These are phyloP conservation scores for western clawed frog (Xenopus tropicalis) DNA, from an alignment of 2,113 vertebrate genomes.

Conservation along the genomic window DNA sequence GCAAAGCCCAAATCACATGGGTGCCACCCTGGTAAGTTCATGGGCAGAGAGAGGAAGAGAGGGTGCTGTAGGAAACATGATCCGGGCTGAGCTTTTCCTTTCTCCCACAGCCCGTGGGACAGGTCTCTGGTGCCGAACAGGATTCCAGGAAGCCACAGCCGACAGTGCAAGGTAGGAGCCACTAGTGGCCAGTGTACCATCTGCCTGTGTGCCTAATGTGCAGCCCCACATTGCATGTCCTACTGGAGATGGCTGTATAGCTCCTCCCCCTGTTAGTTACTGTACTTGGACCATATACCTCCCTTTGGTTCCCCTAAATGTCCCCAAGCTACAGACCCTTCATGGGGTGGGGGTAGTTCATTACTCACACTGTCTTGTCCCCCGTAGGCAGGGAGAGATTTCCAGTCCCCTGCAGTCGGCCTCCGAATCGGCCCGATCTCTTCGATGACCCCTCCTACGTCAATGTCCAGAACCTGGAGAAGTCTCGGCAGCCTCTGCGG, in stretches of 20 bases:
- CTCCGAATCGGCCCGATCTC: conserved; percentile 62
- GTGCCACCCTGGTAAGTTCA: conserved; percentile 82
- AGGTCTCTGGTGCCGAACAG: conserved; percentile 48
- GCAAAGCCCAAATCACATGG: conserved; percentile 65
- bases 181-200: too few species aligned
- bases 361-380: background rate
- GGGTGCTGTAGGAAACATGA: background rate
- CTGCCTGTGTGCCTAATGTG: conserved; percentile 7
- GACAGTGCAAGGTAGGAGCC: too few species aligned
- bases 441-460: conserved; percentile 95
- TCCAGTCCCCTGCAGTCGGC: conserved; percentile 57
- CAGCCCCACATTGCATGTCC: too few species aligned
- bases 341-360: too few species aligned
- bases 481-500: conserved; percentile 64
- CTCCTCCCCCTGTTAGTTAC: too few species aligned
- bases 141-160: conserved; percentile 62
- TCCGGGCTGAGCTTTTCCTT: conserved; percentile 13
- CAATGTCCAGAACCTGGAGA: conserved; percentile 85
- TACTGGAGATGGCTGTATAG: too few species aligned
- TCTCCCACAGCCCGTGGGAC: conserved; percentile 60
- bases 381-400: conserved; percentile 49
- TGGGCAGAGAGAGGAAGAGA: rapidly evolving
- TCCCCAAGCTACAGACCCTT: too few species aligned
- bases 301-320: too few species aligned
- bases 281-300: too few species aligned